A percentile compares a stretch with the other conserved stretches of the same genome.
Evolutionary conservation across 1,140 invertebrate genomes (phyloP).

Genomic region (Macrotrachela quadricornifera): DNA sequence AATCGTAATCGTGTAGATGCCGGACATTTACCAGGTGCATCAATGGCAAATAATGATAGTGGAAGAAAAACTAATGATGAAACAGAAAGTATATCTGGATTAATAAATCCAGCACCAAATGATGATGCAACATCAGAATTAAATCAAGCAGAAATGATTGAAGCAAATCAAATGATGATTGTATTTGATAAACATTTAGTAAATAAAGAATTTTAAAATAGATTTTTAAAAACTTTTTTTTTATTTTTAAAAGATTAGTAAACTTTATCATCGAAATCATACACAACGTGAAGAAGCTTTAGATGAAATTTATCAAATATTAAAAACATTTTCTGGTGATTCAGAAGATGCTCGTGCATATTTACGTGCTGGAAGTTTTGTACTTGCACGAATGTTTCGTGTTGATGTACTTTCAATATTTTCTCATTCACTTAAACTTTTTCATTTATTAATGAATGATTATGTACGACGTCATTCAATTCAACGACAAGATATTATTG

Average conservation of each 20-base stretch:
- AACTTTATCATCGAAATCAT: conserved; percentile 76
- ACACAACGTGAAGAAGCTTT: conserved; percentile 72
- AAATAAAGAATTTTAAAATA: too few species aligned
- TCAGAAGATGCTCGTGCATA: conserved; percentile 22
- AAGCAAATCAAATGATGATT: not conserved
- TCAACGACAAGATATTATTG: conserved; percentile 18
- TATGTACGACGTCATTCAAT: conserved; percentile 24
- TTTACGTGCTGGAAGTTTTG: conserved; percentile 19
- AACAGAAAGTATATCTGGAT: too few species aligned
- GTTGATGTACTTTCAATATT: conserved; percentile 29
- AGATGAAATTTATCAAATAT: conserved; percentile 46
- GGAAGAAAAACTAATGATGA: too few species aligned
- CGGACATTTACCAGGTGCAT: too few species aligned
- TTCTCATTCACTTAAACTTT: conserved; percentile 21
- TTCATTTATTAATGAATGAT: conserved; percentile 22
- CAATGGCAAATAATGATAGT: too few species aligned
- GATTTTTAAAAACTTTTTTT: too few species aligned
- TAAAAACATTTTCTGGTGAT: conserved; percentile 26
- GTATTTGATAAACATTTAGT: too few species aligned
- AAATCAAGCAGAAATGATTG: not conserved
- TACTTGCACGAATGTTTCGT: conserved; percentile 20
- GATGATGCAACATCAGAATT: not conserved
- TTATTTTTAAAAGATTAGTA: conserved; percentile 45
- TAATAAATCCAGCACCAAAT: too few species aligned
- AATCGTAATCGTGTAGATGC: not conserved